A percentile compares a stretch with the other conserved stretches of the same genome.
These are phyloP conservation scores for Heteromormyrus szaboi DNA, from an alignment of 2,797 vertebrate species.

Conservation along the genomic window DNA sequence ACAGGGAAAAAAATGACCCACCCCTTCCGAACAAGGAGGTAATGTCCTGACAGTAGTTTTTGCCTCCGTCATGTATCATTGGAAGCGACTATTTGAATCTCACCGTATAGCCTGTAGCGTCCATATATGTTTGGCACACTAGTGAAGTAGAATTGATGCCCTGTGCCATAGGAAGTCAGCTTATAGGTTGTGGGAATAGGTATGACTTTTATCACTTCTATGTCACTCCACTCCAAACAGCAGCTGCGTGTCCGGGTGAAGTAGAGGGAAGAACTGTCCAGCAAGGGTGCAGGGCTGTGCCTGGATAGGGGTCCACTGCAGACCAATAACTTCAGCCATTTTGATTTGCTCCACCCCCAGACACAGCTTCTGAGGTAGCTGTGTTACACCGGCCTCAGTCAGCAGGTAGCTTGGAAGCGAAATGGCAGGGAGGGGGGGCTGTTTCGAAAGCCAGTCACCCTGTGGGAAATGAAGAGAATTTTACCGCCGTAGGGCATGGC, in stretches of 20 bases:
- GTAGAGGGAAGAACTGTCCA: constrained; percentile 51
- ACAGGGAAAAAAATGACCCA: neutral
- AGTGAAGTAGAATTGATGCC: constrained; percentile 48
- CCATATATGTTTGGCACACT: constrained; percentile 47
- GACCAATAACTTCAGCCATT: constrained; percentile 44
- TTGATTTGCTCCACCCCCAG: constrained; percentile 51
- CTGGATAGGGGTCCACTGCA: constrained; percentile 49
- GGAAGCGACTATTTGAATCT: constrained; percentile 17
- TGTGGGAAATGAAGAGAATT: constrained; percentile 19
- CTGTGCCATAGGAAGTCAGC: constrained; percentile 42
- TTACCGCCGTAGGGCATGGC: too few species aligned
- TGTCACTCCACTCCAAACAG: constrained; percentile 43
- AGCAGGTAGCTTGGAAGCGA: constrained; percentile 39
- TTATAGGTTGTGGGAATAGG: constrained; percentile 54
- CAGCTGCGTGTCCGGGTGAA: constrained; percentile 39
- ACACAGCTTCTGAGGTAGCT: constrained; percentile 43
- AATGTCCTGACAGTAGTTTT: neutral
- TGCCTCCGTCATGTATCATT: neutral
- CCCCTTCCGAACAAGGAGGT: neutral
- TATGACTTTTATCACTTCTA: constrained; percentile 42
- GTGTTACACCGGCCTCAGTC: constrained; percentile 39
- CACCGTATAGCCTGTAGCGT: constrained; percentile 41
- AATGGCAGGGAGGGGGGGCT: constrained; percentile 48
- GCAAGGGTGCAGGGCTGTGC: constrained; percentile 41
- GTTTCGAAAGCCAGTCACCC: constrained; percentile 25